Evolutionary conservation across 2,888 invertebrate species (phyloP).

Genomic region (Cryptops parisi): DNA sequence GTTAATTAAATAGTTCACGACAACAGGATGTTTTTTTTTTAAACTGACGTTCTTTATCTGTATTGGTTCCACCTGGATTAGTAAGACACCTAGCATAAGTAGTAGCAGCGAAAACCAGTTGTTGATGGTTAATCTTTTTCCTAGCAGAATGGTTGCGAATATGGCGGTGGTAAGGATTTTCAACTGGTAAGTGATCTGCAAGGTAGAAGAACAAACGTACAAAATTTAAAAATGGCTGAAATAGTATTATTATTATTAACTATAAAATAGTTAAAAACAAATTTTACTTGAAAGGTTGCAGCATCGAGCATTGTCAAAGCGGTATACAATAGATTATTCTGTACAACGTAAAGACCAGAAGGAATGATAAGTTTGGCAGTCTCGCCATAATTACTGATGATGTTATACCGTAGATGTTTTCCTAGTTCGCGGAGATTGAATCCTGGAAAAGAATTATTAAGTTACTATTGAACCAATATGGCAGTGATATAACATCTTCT

Average conservation of each 20-base stretch:
- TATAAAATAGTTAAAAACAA: neutral
- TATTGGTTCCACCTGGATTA: too few relatives aligned
- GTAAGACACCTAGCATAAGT: conserved; percentile 35
- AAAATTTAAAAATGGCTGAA: neutral
- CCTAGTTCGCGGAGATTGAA: neutral
- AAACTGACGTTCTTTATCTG: too few relatives aligned
- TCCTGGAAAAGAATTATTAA: neutral
- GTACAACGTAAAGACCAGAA: neutral
- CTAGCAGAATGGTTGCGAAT: conserved; percentile 35
- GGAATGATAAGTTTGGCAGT: neutral
- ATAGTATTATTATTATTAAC: neutral
- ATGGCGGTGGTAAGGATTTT: conserved; percentile 39
- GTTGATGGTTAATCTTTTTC: conserved; percentile 24
- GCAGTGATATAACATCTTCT: too few relatives aligned
- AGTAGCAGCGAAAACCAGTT: conserved; percentile 37
- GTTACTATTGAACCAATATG: conserved; percentile 2
- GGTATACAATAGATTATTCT: conserved; percentile 1
- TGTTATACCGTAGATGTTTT: neutral
- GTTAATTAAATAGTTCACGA: neutral
- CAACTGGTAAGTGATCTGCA: conserved; percentile 38
- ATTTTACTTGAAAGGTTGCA: conserved; percentile 1
- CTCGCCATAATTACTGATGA: neutral
- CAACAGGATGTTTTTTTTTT: too few relatives aligned
- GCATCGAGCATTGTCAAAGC: neutral
- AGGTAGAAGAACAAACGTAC: too few relatives aligned